Evolutionary conservation across 1,140 invertebrate species (phyloP).

Genomic region (Drosophila virilis): DNA sequence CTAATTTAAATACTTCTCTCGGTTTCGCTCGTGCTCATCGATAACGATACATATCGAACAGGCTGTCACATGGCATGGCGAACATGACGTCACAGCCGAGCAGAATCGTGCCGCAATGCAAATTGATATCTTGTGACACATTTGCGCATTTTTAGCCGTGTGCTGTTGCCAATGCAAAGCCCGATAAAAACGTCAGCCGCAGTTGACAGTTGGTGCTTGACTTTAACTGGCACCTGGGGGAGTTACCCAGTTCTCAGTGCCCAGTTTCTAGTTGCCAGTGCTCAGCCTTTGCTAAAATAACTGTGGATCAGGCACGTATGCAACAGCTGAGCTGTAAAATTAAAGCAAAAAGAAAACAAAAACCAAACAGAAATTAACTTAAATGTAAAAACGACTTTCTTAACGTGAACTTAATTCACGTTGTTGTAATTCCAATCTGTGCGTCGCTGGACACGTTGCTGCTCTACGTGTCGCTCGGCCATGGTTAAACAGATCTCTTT

Average conservation of each 20-base stretch:
- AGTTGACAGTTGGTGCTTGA: constrained; percentile 16
- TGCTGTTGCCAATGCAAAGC: constrained; percentile 5
- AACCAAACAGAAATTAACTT: constrained; percentile 16
- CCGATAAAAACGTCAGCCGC: constrained; percentile 37
- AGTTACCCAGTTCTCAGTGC: constrained; percentile 28
- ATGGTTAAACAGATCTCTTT: constrained; percentile 12
- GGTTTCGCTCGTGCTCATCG: background rate
- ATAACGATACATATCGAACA: constrained; percentile 17
- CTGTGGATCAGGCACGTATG: constrained; percentile 21
- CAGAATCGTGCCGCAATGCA: constrained; percentile 40
- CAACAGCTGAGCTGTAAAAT: constrained; percentile 2
- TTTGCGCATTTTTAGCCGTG: background rate
- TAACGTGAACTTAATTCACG: constrained; percentile 12
- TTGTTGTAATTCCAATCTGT: constrained; percentile 34
- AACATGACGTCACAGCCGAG: constrained; percentile 28
- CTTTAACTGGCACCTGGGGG: constrained; percentile 17
- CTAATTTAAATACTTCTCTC: background rate
- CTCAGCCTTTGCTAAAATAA: constrained; percentile 23
- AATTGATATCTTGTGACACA: constrained; percentile 40
- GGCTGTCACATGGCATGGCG: background rate
- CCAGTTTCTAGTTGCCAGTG: constrained; percentile 7
- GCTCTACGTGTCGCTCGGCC: constrained; percentile 27
- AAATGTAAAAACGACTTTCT: constrained; percentile 29
- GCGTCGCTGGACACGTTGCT: constrained; percentile 33
- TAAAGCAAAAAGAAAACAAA: background rate